Conservation (phyloP, 2,113 vertebrate species). For the Todiramphus saurophagus region DNA sequence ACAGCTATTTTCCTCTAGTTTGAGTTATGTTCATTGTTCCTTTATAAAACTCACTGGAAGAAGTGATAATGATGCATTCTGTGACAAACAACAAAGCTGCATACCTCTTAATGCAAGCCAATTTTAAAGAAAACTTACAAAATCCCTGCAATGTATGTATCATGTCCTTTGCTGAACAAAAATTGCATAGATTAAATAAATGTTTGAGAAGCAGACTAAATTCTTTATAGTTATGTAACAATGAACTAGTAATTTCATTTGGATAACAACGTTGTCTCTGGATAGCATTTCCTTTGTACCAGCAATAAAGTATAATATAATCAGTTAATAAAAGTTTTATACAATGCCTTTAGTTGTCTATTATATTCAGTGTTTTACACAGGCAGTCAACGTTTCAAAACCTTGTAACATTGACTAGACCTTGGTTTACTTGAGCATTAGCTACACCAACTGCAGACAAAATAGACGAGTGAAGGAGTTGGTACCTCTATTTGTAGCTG, state of each 20-base stretch:
- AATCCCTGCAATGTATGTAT: not conserved
- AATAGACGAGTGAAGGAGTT: rapidly evolving
- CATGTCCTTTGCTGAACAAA: no score
- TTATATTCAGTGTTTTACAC: not conserved
- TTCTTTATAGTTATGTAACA: not conserved
- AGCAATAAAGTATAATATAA: not conserved
- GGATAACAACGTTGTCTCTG: rapidly evolving
- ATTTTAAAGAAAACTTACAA: not conserved
- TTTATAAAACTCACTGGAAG: not conserved
- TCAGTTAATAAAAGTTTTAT: not conserved
- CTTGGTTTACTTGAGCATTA: not conserved
- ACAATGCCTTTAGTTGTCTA: not conserved
- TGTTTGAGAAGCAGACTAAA: not conserved
- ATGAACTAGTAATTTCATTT: not conserved
- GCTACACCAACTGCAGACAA: not conserved
- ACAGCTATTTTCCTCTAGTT: not conserved
- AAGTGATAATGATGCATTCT: not conserved
- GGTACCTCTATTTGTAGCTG: not conserved
- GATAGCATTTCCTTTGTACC: not conserved
- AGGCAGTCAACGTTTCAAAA: not conserved
- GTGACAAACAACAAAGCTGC: not conserved
- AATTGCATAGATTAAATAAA: not conserved
- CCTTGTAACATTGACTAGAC: not conserved
- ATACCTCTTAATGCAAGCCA: not conserved
- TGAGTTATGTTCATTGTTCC: not conserved